A percentile compares a stretch with the other conserved stretches of the same genome.
phyloP scores from a whole-genome alignment of 2,113 vertebrate genomes.

The Ophthalmotilapia sp. region DNA sequence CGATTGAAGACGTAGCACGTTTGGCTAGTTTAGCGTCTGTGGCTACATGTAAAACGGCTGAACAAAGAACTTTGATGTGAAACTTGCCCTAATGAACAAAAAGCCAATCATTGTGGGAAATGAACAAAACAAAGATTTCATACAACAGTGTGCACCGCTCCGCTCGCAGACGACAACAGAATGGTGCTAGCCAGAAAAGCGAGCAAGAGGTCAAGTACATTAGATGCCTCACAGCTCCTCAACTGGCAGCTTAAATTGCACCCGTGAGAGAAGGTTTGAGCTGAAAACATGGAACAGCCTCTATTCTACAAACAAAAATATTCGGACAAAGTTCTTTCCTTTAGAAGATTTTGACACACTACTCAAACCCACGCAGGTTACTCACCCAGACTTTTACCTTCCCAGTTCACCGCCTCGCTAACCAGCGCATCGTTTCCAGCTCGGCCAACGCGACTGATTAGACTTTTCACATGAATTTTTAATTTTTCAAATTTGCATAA shows the following conservation, averaged over 20 bases:
- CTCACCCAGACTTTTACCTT: neutral
- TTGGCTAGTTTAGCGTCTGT: accelerated
- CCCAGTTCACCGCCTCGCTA: neutral
- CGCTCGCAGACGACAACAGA: neutral
- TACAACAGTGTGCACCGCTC: neutral
- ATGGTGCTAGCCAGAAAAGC: neutral
- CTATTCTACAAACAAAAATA: neutral
- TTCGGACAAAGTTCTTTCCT: accelerated
- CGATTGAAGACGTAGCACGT: neutral
- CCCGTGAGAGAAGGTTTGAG: neutral
- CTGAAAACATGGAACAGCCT: neutral
- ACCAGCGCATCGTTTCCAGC: neutral
- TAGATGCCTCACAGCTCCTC: neutral
- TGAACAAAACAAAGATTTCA: neutral
- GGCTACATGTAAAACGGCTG: neutral
- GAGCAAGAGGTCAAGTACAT: neutral
- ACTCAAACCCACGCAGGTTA: neutral
- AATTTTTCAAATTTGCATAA: neutral
- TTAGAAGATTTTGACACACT: neutral
- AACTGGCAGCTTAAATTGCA: neutral
- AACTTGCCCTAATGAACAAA: neutral
- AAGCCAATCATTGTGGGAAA: neutral
- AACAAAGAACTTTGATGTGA: accelerated
- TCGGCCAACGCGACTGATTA: neutral
- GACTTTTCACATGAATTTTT: neutral